Base-by-base conservation (phyloP, 1,140 invertebrate species). In the Panagrolaimus sp. region DNA sequence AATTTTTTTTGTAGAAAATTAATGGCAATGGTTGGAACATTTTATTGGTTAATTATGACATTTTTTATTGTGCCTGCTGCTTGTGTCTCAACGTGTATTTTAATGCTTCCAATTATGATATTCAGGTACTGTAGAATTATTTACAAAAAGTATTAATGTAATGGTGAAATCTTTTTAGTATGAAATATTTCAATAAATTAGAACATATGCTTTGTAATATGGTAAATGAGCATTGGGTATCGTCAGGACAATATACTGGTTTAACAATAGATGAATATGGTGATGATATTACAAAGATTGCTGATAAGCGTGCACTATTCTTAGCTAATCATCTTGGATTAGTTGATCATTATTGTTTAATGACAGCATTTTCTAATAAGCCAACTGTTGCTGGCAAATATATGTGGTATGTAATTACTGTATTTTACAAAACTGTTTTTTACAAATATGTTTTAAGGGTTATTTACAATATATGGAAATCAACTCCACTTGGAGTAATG, bases 1-100 rank as follows among this genome's bases (percentile, higher is more conserved):
- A n/a, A n/a, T n/a, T n/a, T n/a, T n/a, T n/a, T n/a, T n/a, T n/a
- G n/a, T n/a, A n/a, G n/a, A n/a, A 72, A 70, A 45, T 31, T 69
- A 25, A 77, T 76, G 53, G 67, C 74, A 14, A 51, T 73, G 45
- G 66, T 65, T 27, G 70, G 72, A 9, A 80, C 80, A 16, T 57
- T 74, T 4, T 82, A 82, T 62, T 80, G 78, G 73, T 63, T 79
- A 11, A 38, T 79, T 13, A 80, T 82, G 74, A 80, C 79, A 5
- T 70, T 74, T 9, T 48, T 83, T 20, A 62, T 80, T 16, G 31
- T 80, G 20, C 78, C 78, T 11, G 57, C 73, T 1, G 78, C 73
- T 11, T 82, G 77, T 63, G 65, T 80, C 14, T 72, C 67, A 8
- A 79, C 78, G 7, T 66, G 72, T 9, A 14, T 76, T 14, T 7